Conservation (phyloP, 2,113 vertebrate genomes). For the Crotalus tigris region DNA sequence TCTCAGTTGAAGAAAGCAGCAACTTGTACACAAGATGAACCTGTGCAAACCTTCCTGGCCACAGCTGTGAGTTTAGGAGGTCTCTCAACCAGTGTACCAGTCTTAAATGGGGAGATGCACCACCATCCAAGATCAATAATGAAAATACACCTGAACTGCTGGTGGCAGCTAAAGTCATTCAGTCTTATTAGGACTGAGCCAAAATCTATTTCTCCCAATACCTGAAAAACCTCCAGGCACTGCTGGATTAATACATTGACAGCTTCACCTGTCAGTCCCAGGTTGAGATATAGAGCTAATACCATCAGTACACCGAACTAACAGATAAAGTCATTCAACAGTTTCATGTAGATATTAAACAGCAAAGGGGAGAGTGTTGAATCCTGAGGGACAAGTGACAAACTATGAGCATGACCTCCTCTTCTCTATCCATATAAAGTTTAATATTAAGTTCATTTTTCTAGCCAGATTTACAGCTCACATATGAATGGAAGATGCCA, state of each 20-base stretch:
- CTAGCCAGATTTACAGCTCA: fast-evolving
- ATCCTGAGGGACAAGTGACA: background rate
- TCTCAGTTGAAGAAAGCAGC: background rate
- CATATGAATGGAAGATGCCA: background rate
- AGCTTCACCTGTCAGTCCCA: background rate
- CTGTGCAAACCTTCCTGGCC: background rate
- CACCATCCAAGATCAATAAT: background rate
- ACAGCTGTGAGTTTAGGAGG: background rate
- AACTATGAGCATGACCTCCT: background rate
- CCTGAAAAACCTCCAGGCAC: background rate
- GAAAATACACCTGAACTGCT: background rate
- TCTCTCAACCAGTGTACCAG: background rate
- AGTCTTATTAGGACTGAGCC: background rate
- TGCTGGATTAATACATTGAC: background rate
- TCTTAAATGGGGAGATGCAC: background rate
- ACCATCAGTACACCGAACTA: background rate
- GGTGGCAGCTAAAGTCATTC: too few relatives aligned
- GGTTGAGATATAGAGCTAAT: background rate
- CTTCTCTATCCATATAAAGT: background rate
- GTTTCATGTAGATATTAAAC: background rate
- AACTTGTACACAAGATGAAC: background rate
- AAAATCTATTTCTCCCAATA: background rate
- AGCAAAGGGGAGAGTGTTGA: background rate
- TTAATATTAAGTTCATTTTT: background rate
- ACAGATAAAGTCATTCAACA: background rate